Conservation (phyloP, 2,113 vertebrate genomes). For the Zootoca vivipara region DNA sequence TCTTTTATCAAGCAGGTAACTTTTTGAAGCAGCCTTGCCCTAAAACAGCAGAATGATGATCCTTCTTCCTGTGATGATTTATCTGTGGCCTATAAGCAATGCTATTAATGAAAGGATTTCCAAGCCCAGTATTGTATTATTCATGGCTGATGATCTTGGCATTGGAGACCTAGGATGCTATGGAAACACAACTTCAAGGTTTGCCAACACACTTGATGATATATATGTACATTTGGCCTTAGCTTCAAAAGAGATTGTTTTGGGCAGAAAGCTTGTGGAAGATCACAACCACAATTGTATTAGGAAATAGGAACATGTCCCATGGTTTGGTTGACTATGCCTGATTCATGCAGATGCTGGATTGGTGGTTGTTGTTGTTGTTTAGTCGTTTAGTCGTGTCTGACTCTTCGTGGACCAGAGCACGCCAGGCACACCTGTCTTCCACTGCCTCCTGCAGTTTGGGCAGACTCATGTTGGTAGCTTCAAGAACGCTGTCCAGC, state of each 20-base stretch:
- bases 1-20: background rate
- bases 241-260: background rate
- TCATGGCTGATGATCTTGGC: constrained; percentile 91
- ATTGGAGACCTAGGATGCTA: constrained; percentile 92
- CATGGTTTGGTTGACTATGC: background rate
- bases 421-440: too few species aligned
- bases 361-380: too few species aligned
- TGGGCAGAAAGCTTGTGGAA: background rate
- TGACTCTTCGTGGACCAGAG: too few species aligned
- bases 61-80: constrained; percentile 45
- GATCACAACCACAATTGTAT: background rate
- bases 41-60: constrained; percentile 74
- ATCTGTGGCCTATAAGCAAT: constrained; percentile 27
- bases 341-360: background rate
- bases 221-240: background rate
- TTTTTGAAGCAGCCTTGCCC: background rate
- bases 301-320: background rate
- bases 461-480: too few species aligned
- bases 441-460: too few species aligned
- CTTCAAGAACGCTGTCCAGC: too few species aligned
- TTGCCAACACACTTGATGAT: background rate
- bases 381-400: too few species aligned
- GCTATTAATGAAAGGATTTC: constrained; percentile 9
- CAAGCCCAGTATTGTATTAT: constrained; percentile 81
- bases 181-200: constrained; percentile 88